phyloP scores from a whole-genome alignment of 92 coral and sea anemone genomes.

The Galaxea fascicularis region DNA sequence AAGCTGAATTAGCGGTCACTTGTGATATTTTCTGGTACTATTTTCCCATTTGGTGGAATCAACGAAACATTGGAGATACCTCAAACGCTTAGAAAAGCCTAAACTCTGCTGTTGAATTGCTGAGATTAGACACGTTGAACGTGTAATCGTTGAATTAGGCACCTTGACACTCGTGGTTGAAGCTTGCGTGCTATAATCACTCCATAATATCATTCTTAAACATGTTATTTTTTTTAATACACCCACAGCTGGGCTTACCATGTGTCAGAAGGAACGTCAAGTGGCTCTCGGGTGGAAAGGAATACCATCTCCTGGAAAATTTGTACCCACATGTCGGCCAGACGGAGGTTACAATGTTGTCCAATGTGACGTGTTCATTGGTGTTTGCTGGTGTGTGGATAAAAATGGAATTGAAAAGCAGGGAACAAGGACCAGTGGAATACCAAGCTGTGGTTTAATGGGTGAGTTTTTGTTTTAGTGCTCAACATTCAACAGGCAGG shows the following conservation, averaged over 20 bases:
- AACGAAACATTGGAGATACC: no score
- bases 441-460: constrained; percentile 78
- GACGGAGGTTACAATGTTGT: constrained; percentile 75
- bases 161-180: background rate
- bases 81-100: no score
- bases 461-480: constrained; percentile 45
- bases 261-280: constrained; percentile 85
- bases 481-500: no score
- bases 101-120: background rate
- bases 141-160: background rate
- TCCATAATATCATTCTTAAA: background rate
- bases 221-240: background rate
- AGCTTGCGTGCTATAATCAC: no score
- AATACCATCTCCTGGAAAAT: constrained; percentile 72
- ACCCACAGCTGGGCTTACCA: constrained; percentile 66
- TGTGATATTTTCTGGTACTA: no score
- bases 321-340: constrained; percentile 81
- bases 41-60: no score
- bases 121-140: background rate
- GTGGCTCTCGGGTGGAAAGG: constrained; percentile 79
- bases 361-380: constrained; percentile 74
- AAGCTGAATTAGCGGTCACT: no score
- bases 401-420: constrained; percentile 81
- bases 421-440: constrained; percentile 76
- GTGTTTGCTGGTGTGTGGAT: constrained; percentile 92